Conservation (phyloP, 2,113 vertebrate genomes). For the Arothron firmamentum region DNA sequence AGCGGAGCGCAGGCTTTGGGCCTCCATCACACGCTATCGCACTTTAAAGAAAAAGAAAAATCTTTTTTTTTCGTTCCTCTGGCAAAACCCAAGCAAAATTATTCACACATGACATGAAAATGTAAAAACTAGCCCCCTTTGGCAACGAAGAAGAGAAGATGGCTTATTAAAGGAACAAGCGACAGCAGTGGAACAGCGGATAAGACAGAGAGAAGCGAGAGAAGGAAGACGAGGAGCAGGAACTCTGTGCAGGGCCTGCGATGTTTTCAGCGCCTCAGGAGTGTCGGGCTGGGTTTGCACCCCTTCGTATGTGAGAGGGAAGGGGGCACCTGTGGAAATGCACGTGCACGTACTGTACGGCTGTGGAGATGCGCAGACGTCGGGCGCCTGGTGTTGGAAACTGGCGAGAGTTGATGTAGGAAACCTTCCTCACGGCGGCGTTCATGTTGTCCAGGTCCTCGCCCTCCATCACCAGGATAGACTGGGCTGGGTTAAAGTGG, state of each 20-base stretch:
- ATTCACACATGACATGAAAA: slow-evolving; percentile 64
- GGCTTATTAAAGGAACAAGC: slow-evolving; percentile 46
- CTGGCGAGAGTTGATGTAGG: slow-evolving; percentile 97
- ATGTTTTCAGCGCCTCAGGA: slow-evolving; percentile 27
- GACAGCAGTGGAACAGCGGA: slow-evolving; percentile 31
- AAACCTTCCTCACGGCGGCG: slow-evolving; percentile 86
- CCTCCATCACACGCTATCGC: not conserved
- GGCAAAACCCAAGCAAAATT: slow-evolving; percentile 52
- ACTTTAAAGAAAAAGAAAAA: slow-evolving; percentile 2
- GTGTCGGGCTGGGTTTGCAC: slow-evolving; percentile 6
- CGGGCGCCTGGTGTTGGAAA: slow-evolving; percentile 88
- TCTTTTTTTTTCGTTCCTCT: slow-evolving; percentile 34
- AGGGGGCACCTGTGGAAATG: not conserved
- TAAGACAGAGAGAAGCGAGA: slow-evolving; percentile 5
- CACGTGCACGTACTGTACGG: slow-evolving; percentile 85
- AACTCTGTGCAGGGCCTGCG: slow-evolving; percentile 25
- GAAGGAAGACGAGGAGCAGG: slow-evolving; percentile 3
- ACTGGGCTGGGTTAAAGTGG: slow-evolving; percentile 97
- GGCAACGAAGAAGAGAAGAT: slow-evolving; percentile 35
- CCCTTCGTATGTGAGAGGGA: not conserved
- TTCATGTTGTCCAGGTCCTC: slow-evolving; percentile 92
- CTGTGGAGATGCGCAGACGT: slow-evolving; percentile 85
- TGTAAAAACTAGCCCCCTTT: slow-evolving; percentile 57
- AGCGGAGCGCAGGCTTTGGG: slow-evolving; percentile 25
- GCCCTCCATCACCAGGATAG: slow-evolving; percentile 91